These are phyloP conservation scores for Meloidogyne hapla DNA, from an alignment of 1,140 invertebrate species.

Conservation along the genomic window DNA sequence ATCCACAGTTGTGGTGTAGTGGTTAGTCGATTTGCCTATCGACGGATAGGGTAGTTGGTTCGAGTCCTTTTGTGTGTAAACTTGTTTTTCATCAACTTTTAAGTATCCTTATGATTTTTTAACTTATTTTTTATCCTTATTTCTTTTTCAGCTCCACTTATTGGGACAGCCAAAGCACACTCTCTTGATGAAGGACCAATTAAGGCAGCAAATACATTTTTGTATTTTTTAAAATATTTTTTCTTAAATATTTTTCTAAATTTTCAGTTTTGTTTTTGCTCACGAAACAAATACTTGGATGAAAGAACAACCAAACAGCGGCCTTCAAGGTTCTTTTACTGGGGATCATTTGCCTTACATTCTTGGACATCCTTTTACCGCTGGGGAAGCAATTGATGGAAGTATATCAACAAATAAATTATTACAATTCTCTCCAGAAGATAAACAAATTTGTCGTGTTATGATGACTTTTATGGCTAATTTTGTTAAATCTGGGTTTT, in stretches of 20 bases:
- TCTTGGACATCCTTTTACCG: constrained; percentile 70
- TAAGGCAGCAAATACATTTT: constrained; percentile 39
- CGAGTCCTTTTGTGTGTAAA: constrained; percentile 67
- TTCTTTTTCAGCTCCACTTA: constrained; percentile 25
- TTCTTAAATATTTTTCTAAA: background rate
- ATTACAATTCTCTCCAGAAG: constrained; percentile 83
- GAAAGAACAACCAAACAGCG: constrained; percentile 76
- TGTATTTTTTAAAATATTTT: constrained; percentile 16
- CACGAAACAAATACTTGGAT: constrained; percentile 78
- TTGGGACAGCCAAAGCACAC: constrained; percentile 73
- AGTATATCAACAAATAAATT: constrained; percentile 66
- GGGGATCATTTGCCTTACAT: constrained; percentile 89
- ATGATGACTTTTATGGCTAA: constrained; percentile 94
- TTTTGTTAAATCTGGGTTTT: constrained; percentile 93
- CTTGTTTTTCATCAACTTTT: too few species aligned
- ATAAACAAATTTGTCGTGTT: constrained; percentile 82
- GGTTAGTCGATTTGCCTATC: too few species aligned
- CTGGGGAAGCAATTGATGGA: background rate
- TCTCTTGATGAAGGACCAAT: constrained; percentile 67
- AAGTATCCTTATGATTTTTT: too few species aligned
- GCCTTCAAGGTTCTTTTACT: constrained; percentile 77
- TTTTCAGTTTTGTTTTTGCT: constrained; percentile 57
- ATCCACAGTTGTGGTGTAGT: too few species aligned
- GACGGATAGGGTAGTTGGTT: too few species aligned
- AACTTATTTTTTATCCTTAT: background rate